phyloP scores from a whole-genome alignment of 2,797 vertebrate genomes.

The Anguilla marmorata region DNA sequence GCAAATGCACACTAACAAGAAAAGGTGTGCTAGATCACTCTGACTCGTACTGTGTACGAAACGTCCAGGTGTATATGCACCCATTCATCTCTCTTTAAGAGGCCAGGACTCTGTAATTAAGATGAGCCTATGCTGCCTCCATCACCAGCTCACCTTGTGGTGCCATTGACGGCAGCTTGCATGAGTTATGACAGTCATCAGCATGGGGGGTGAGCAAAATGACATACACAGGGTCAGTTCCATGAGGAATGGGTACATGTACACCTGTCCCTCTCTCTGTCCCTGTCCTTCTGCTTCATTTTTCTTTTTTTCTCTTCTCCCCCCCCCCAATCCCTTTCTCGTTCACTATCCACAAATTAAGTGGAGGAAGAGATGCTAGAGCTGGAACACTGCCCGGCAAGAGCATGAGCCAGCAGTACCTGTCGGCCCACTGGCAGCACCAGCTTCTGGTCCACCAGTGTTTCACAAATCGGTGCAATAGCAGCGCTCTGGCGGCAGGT shows the following conservation, averaged over 20 bases:
- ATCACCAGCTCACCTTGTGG: neutral
- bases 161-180: neutral
- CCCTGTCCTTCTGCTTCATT: conserved; percentile 26
- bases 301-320: conserved; percentile 47
- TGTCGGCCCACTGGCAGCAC: neutral
- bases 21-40: neutral
- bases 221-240: neutral
- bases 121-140: neutral
- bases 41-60: neutral
- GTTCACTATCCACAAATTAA: neutral
- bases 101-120: neutral
- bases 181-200: neutral
- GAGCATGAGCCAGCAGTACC: too few species aligned
- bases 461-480: neutral
- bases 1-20: neutral
- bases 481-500: too few species aligned
- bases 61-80: neutral
- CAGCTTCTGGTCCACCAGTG: neutral
- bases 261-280: conserved; percentile 58
- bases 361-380: neutral
- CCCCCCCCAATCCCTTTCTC: neutral
- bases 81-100: neutral
- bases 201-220: neutral
- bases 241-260: neutral
- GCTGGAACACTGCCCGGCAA: neutral